Conservation (phyloP, 2,888 invertebrate genomes). For the Cheilosia vulpina region DNA sequence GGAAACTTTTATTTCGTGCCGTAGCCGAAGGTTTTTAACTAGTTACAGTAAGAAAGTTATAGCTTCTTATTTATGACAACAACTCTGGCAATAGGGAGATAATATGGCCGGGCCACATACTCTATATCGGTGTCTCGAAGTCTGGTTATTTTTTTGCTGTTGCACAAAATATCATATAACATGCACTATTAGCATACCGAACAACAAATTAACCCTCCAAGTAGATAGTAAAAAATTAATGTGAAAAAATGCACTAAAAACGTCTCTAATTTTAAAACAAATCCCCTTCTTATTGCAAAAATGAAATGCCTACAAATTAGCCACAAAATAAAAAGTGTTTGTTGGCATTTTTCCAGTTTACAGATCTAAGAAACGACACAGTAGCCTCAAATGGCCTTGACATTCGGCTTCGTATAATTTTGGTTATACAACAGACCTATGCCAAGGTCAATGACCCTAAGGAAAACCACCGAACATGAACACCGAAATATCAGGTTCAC, state of each 20-base stretch:
- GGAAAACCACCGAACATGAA: not conserved
- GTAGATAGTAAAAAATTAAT: not conserved
- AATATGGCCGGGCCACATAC: too few relatives aligned
- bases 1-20: too few relatives aligned
- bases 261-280: not conserved
- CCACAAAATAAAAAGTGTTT: not conserved
- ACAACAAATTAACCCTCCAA: too few relatives aligned
- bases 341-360: constrained; percentile 38
- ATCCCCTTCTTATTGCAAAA: not conserved
- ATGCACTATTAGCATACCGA: too few relatives aligned
- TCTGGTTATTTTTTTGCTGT: too few relatives aligned
- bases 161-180: too few relatives aligned
- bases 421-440: not conserved
- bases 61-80: too few relatives aligned
- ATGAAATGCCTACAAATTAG: not conserved
- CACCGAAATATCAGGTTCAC: constrained; percentile 1
- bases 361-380: not conserved
- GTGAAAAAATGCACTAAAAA: constrained; percentile 19
- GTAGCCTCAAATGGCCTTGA: constrained; percentile 36
- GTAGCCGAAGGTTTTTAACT: too few relatives aligned
- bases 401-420: constrained; percentile 18
- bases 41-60: too few relatives aligned
- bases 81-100: too few relatives aligned
- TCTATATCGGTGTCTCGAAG: too few relatives aligned
- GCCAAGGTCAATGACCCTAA: constrained; percentile 16